These are phyloP conservation scores for Vireo altiloquus DNA, from an alignment of 2,113 vertebrate species.

Conservation along the genomic window DNA sequence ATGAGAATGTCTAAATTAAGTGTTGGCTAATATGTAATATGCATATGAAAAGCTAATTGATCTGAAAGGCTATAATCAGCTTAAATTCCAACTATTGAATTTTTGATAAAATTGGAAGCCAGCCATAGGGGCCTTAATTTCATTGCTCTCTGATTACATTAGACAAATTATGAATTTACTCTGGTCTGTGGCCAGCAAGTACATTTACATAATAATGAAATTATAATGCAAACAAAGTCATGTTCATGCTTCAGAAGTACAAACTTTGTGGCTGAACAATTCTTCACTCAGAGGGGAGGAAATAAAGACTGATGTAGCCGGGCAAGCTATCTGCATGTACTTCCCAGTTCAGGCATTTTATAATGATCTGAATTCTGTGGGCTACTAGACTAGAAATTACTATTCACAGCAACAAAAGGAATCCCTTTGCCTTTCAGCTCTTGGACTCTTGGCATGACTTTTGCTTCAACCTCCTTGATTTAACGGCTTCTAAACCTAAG, in stretches of 20 bases:
- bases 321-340: background rate
- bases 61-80: background rate
- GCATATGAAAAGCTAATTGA: conserved; percentile 3
- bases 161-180: background rate
- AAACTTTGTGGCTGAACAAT: background rate
- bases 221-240: background rate
- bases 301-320: background rate
- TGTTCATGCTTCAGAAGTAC: background rate
- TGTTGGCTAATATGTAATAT: background rate
- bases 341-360: background rate
- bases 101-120: conserved; percentile 14
- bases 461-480: background rate
- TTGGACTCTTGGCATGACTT: background rate
- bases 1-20: background rate
- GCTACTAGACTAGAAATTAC: background rate
- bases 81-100: conserved; percentile 28
- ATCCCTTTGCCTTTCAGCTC: background rate
- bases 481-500: background rate
- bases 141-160: background rate
- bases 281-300: background rate
- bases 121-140: background rate
- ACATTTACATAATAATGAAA: background rate
- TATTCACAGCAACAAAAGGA: background rate
- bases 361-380: background rate
- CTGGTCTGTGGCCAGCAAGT: background rate